Conservation (phyloP, 2,888 invertebrate species). For the Trissoscelio sp. region DNA sequence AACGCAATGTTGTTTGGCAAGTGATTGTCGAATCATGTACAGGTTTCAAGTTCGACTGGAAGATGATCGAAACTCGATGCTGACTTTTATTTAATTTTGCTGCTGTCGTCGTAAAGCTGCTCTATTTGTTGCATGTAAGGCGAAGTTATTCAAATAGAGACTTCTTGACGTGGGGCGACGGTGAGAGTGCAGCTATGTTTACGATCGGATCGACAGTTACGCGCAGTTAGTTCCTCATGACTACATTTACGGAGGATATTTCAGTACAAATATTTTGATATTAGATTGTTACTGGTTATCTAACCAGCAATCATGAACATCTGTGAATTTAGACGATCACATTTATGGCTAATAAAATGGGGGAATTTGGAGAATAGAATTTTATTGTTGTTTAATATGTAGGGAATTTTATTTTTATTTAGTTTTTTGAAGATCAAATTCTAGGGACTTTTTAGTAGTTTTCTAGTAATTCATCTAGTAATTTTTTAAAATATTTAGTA, state of each 20-base stretch:
- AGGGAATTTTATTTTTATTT: too few relatives aligned
- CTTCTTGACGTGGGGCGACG: slow-evolving; percentile 20
- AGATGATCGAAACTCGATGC: slow-evolving; percentile 3
- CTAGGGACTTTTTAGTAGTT: too few relatives aligned
- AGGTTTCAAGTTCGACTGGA: neutral
- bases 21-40: neutral
- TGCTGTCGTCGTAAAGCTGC: neutral
- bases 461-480: too few relatives aligned
- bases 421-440: too few relatives aligned
- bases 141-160: slow-evolving; percentile 39
- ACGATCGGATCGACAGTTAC: slow-evolving; percentile 34
- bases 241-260: slow-evolving; percentile 32
- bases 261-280: slow-evolving; percentile 46
- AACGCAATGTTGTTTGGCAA: neutral
- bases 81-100: slow-evolving; percentile 16
- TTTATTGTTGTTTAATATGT: too few relatives aligned
- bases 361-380: too few relatives aligned
- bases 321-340: neutral
- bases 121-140: slow-evolving; percentile 28
- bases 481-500: too few relatives aligned
- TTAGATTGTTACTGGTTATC: slow-evolving; percentile 18
- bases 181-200: slow-evolving; percentile 14
- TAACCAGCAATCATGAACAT: neutral
- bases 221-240: slow-evolving; percentile 32
- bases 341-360: neutral